These are phyloP conservation scores for Calameuta idolon DNA, from an alignment of 2,888 invertebrate species.

Conservation along the genomic window DNA sequence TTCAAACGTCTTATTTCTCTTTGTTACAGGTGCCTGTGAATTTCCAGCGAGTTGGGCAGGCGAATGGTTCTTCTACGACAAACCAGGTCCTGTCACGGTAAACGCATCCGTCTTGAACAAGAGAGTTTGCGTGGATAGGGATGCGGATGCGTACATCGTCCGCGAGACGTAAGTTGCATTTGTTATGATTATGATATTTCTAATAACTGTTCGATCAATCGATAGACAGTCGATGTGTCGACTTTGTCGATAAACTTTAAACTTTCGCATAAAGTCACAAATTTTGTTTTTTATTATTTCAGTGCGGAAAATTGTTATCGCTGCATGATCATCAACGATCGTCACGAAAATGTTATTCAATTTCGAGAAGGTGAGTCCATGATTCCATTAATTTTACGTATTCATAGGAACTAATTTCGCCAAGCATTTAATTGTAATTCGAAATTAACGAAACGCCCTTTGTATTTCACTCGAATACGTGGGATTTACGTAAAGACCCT, in stretches of 20 bases:
- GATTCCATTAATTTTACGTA: no score
- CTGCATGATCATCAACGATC: constrained; percentile 70
- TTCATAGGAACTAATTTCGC: no score
- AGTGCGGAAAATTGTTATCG: constrained; percentile 68
- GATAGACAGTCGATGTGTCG: no score
- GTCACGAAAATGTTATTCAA: constrained; percentile 71
- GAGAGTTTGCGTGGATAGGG: constrained; percentile 75
- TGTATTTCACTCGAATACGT: no score
- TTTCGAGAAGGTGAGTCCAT: constrained; percentile 71
- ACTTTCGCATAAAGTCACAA: no score
- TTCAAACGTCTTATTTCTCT: constrained; percentile 25
- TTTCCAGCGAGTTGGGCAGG: constrained; percentile 79
- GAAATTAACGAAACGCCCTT: no score
- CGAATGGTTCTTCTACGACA: constrained; percentile 81
- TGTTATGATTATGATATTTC: no score
- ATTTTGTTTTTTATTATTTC: constrained; percentile 40
- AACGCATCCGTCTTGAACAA: constrained; percentile 71
- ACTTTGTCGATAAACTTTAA: no score
- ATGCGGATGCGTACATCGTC: constrained; percentile 73
- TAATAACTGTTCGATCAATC: no score
- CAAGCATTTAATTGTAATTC: no score
- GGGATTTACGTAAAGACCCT: no score
- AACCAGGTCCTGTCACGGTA: constrained; percentile 61
- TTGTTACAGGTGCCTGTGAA: constrained; percentile 75
- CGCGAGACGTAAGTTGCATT: constrained; percentile 20